A percentile compares a stretch with the other conserved stretches of the same genome.
These are phyloP conservation scores for Branchipolynoe longqiensis DNA, from an alignment of 2,888 invertebrate genomes.

Conservation along the genomic window DNA sequence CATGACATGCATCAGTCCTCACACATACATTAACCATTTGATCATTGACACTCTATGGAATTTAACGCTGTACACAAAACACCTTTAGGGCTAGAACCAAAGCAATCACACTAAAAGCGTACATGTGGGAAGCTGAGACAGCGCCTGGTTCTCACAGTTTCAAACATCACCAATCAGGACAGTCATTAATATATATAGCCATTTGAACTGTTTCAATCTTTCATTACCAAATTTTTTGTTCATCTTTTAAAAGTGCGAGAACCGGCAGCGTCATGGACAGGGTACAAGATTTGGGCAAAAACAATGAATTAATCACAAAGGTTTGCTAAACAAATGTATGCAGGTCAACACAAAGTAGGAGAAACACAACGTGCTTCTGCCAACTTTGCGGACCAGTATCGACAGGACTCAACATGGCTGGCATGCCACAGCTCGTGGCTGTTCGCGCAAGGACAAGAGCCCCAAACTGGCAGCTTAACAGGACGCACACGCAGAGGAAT, in stretches of 20 bases:
- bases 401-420: slow-evolving; percentile 30
- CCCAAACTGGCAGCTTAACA: slow-evolving; percentile 9
- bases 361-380: neutral
- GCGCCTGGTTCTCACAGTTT: neutral
- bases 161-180: neutral
- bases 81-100: slow-evolving; percentile 15
- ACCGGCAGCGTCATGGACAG: slow-evolving; percentile 4
- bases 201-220: neutral
- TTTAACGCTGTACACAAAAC: neutral
- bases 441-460: slow-evolving; percentile 37
- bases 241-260: neutral
- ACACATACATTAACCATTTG: neutral
- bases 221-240: neutral
- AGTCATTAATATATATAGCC: neutral
- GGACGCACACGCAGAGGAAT: slow-evolving; percentile 45
- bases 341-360: slow-evolving; percentile 17
- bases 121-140: neutral
- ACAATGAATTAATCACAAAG: slow-evolving; percentile 31
- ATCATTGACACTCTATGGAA: neutral
- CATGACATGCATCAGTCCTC: too few relatives aligned
- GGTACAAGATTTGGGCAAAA: slow-evolving; percentile 7
- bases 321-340: neutral
- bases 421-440: neutral
- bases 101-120: slow-evolving; percentile 47
- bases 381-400: slow-evolving; percentile 25